Base-by-base conservation (phyloP, 1,140 invertebrate genomes). In the Ceratosolen fusciceps region DNA sequence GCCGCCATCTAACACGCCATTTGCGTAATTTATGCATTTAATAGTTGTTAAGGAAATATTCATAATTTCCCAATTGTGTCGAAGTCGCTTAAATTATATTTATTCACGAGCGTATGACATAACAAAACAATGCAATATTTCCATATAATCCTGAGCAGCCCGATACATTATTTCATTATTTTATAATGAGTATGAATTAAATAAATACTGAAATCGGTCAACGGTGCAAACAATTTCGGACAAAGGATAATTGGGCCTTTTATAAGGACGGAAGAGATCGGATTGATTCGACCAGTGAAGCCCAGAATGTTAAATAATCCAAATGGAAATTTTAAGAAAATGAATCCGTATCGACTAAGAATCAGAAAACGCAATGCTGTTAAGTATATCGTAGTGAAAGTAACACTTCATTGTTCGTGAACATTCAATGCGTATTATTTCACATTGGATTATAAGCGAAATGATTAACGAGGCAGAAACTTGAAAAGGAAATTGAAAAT, bases 271-370 rank as follows among this genome's bases (percentile, higher is more conserved):
- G n/a, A n/a, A n/a, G n/a, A n/a, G n/a, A n/a, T n/a, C n/a, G n/a
- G n/a, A n/a, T n/a, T n/a, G n/a, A n/a, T n/a, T n/a, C n/a, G n/a
- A n/a, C n/a, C n/a, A n/a, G n/a, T n/a, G n/a, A n/a, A n/a, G n/a
- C n/a, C n/a, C n/a, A n/a, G n/a, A n/a, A n/a, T n/a, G n/a, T n/a
- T n/a, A n/a, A n/a, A n/a, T n/a, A n/a, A n/a, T n/a, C n/a, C n/a
- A n/a, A n/a, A n/a, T n/a, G n/a, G n/a, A n/a, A n/a, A n/a, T n/a
- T n/a, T n/a, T n/a, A n/a, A n/a, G n/a, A n/a, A n/a, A n/a, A n/a
- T n/a, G n/a, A 77, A 77, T 70, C 65, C 75, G 70, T 70, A 77
- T 77, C 65, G 52, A 31, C 24, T 24, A 26, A 52, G 29, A 49
- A 76, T 68, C 47, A 67, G 14, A 54, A 68, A 37, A 31, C 34